Evolutionary conservation across 1,140 invertebrate genomes (phyloP).

Genomic region (Oryctes rhinoceros): DNA sequence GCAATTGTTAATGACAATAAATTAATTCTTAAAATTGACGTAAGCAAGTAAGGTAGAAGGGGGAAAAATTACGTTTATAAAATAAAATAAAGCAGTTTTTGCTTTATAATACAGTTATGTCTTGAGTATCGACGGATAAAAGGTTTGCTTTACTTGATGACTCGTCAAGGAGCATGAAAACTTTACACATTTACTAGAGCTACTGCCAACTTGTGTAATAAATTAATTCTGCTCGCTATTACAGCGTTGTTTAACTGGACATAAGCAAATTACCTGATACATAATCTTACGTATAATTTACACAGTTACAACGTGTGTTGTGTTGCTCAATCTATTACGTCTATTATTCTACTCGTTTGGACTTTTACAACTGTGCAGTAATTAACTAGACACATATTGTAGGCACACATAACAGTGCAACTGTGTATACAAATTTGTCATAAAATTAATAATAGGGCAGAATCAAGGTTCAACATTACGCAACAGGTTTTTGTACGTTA

Average conservation of each 20-base stretch:
- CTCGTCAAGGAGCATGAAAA: too few species aligned
- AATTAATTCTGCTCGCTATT: background rate
- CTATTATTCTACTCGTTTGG: background rate
- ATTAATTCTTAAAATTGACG: too few species aligned
- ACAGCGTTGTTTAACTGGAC: background rate
- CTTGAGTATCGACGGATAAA: too few species aligned
- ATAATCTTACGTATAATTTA: background rate
- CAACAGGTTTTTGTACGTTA: background rate
- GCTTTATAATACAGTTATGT: too few species aligned
- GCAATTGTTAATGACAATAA: too few species aligned
- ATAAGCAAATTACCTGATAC: background rate
- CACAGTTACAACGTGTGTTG: background rate
- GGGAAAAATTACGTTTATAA: too few species aligned
- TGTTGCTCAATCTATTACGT: background rate
- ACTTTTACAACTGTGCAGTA: background rate
- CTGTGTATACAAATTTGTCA: slow-evolving; percentile 6
- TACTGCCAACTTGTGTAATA: too few species aligned
- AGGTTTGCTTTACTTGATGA: too few species aligned
- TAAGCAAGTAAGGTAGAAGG: too few species aligned
- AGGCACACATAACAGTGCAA: background rate
- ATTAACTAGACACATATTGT: background rate
- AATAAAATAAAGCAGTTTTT: too few species aligned
- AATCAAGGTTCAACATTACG: slow-evolving; percentile 13
- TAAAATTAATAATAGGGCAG: slow-evolving; percentile 15
- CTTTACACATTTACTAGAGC: too few species aligned